Base-by-base conservation (phyloP, 2,113 vertebrate species). In the Chlorodrepanis virens region DNA sequence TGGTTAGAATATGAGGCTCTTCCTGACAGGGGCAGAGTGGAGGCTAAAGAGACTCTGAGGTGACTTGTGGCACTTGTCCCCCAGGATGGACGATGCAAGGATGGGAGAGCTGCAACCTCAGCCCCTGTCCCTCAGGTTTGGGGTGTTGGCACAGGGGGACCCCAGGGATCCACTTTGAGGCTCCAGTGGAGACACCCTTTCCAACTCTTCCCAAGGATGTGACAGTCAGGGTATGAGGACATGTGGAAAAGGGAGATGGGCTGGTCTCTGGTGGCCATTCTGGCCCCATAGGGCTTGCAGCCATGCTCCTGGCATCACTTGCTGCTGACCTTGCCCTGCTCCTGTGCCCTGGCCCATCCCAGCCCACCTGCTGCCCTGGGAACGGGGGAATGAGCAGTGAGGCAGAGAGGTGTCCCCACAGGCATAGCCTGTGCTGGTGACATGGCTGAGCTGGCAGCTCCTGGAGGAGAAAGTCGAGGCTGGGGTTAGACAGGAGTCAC, bases 401-500 rank as follows among this genome's bases (percentile, higher is more conserved):
- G 50, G n/a, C n/a, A 78, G 54, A 89, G 42, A 50, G n/a, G 7
- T 74, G 35, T 60, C 24, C 50, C 20, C 29, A 22, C 10, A 80
- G 72, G 54, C 44, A n/a, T 1, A 49, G 70, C 19, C 42, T 81
- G 35, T 68, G 50, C 63, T 69, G 63, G 50, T 54, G 54, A 5
- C 27, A 56, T 1, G 3, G 44, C 63, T 91, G 76, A 83, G 35
- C 76, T 89, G 40, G 49, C 76, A 89, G 37, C 11, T 80, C 53
- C 50, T 44, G 0, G 2, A 45, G 29, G 31, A 93, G 17, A 74
- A 81, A 37, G 31, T 21, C 0, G 0, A 82, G 60, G 33, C 64
- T 69, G 33, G 57, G 21, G 29, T 45, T 6, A 14, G 31, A 44
- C 39, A 49, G 40, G 28, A 89, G 56, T 44, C 1, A 1, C 37